Conservation (phyloP, 1,140 invertebrate genomes). For the Drosophila lowei region DNA sequence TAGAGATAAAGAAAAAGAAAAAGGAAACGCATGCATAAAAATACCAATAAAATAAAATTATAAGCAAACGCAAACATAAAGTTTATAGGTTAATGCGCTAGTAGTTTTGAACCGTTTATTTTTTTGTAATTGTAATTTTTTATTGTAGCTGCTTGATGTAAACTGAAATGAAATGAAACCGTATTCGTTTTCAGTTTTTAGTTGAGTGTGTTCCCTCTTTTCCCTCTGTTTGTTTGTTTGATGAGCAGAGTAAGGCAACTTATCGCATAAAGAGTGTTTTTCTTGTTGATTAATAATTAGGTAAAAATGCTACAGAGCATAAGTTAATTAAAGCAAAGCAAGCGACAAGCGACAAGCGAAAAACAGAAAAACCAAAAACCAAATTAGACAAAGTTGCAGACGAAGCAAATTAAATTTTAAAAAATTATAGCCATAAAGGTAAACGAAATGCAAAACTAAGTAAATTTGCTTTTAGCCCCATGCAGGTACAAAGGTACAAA, state of each 20-base stretch:
- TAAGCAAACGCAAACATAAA: constrained; percentile 23
- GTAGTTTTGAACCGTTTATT: constrained; percentile 58
- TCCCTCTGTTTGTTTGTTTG: constrained; percentile 3
- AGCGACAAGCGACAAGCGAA: constrained; percentile 8
- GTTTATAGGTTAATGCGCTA: constrained; percentile 68
- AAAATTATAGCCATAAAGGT: constrained; percentile 43
- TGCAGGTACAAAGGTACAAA: constrained; percentile 21
- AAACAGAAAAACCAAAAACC: constrained; percentile 9
- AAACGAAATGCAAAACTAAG: constrained; percentile 41
- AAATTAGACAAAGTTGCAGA: constrained; percentile 45
- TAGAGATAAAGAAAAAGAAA: not conserved
- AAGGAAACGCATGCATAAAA: constrained; percentile 6
- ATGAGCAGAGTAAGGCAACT: constrained; percentile 27
- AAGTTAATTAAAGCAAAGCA: constrained; percentile 53
- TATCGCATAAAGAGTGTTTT: constrained; percentile 52
- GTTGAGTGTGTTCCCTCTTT: constrained; percentile 34
- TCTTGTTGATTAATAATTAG: constrained; percentile 82
- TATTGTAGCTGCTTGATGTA: constrained; percentile 64
- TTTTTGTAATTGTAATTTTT: constrained; percentile 63
- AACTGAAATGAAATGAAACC: constrained; percentile 25
- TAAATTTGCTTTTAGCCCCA: constrained; percentile 46
- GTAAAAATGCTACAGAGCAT: constrained; percentile 59
- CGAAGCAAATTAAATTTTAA: constrained; percentile 42
- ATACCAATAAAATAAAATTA: constrained; percentile 28
- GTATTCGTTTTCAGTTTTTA: constrained; percentile 30